A percentile compares a stretch with the other conserved stretches of the same genome.
These are phyloP conservation scores for Danio kyathit DNA, from an alignment of 2,797 vertebrate genomes.

Conservation along the genomic window DNA sequence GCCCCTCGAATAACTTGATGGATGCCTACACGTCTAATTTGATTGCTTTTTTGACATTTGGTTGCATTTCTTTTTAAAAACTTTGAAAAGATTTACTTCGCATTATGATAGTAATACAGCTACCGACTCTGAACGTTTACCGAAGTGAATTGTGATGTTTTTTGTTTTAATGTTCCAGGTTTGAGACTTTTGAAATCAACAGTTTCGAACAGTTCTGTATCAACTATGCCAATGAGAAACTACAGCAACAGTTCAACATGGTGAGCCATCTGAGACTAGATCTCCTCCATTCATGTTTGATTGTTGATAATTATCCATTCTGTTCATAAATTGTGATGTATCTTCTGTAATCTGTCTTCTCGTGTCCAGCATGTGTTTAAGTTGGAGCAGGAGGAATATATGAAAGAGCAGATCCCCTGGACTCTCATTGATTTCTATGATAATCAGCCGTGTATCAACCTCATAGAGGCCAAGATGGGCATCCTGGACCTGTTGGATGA, in stretches of 20 bases:
- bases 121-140: neutral
- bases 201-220: slow-evolving; percentile 99
- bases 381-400: slow-evolving; percentile 98
- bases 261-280: slow-evolving; percentile 76
- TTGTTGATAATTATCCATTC: neutral
- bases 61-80: no score
- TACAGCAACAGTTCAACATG: slow-evolving; percentile 99
- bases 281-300: neutral
- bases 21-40: no score
- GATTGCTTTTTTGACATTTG: no score
- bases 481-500: slow-evolving; percentile 96
- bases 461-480: slow-evolving; percentile 98
- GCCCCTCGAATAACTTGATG: no score
- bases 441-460: slow-evolving; percentile 99
- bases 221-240: slow-evolving; percentile 98
- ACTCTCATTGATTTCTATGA: slow-evolving; percentile 99
- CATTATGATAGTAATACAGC: no score
- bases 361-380: slow-evolving; percentile 94
- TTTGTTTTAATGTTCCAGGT: slow-evolving; percentile 76
- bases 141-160: neutral
- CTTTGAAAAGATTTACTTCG: no score
- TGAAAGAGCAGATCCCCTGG: slow-evolving; percentile 99
- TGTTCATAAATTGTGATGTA: neutral
- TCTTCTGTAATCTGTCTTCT: neutral
- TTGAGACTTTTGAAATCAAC: slow-evolving; percentile 99